Conservation (phyloP, 53 echinoderm and acorn worm species). For the Crossaster papposus region DNA sequence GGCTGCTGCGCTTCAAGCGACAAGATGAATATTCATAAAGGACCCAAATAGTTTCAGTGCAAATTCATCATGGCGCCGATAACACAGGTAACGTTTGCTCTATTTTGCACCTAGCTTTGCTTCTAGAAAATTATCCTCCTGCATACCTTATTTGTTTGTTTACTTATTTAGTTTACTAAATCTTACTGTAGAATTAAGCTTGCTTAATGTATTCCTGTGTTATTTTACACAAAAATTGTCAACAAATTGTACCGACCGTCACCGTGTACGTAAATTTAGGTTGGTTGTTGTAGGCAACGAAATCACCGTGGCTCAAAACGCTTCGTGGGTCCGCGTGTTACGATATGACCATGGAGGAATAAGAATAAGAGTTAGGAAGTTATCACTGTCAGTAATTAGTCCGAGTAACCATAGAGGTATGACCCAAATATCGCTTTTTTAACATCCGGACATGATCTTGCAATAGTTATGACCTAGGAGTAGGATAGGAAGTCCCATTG, state of each 20-base stretch:
- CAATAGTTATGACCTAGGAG: too few species aligned
- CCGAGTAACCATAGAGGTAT: too few species aligned
- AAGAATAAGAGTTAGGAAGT: too few species aligned
- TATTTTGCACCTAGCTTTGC: too few species aligned
- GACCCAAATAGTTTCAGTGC: conserved; percentile 30
- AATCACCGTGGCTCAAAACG: not conserved
- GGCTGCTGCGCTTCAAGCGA: too few species aligned
- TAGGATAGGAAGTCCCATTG: too few species aligned
- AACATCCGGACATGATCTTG: too few species aligned
- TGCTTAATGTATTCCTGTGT: not conserved
- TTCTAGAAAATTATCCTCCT: not conserved
- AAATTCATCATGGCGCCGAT: conserved; percentile 69
- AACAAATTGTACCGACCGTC: not conserved
- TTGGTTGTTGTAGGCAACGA: conserved; percentile 66
- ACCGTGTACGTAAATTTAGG: conserved; percentile 18
- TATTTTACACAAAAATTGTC: not conserved
- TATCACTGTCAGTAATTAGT: too few species aligned
- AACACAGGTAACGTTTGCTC: conserved; percentile 55
- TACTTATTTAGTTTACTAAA: not conserved
- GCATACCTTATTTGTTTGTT: not conserved
- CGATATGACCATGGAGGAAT: too few species aligned
- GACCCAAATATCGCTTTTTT: too few species aligned
- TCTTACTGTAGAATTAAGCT: not conserved
- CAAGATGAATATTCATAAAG: conserved; percentile 10
- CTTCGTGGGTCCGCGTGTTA: too few species aligned